Evolutionary conservation across 1,140 invertebrate species (phyloP), one percentile per base, ranked within the genome.

Genomic region (Agrilus planipennis): DNA sequence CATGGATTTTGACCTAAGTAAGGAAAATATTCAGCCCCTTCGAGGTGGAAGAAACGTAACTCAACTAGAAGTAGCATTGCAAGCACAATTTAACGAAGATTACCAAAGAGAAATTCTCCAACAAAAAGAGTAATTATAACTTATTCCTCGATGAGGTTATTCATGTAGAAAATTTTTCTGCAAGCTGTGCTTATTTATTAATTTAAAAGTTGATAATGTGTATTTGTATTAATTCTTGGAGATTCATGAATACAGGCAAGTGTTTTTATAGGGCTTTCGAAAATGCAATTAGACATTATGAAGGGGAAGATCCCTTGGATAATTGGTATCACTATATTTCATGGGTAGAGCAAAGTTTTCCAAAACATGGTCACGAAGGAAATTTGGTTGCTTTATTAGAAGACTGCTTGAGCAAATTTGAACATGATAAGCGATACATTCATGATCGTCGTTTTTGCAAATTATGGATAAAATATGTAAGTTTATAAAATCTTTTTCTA

Each of bases 21-120:
- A 93, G 66, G 89, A 92, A 68, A 92, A 93, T 66, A 89, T 93
- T 53, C 86, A 89, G 58, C 89, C 89, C 31, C 64, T 91, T 38
- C 75, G 77, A 54, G 77, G 84, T 56, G 89, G 89, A 18, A 72
- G 89, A 57, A 87, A 85, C 64, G 73, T 74, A 15, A 60, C 70
- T 44, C 76, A 84, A 48, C 61, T 88, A 40, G 79, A 76, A 45
- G 75, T 79, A 36, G 84, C 81, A 28, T 64, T 87, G 31, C 71
- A 80, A 59, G 79, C 81, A 46, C 78, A 85, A 55, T 75, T 72
- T 25, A 74, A 81, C 57, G 61, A 64, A 28, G 67, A 72, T 53
- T 62, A 61, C 15, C 70, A 75, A 49, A 62, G 68, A 43, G 53
- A 72, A 47, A 53, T 79, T 16, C 40, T 64, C 16, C 65, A 68